phyloP scores from a whole-genome alignment of 2,888 invertebrate genomes.

The Drosophila suboccidentalis region DNA sequence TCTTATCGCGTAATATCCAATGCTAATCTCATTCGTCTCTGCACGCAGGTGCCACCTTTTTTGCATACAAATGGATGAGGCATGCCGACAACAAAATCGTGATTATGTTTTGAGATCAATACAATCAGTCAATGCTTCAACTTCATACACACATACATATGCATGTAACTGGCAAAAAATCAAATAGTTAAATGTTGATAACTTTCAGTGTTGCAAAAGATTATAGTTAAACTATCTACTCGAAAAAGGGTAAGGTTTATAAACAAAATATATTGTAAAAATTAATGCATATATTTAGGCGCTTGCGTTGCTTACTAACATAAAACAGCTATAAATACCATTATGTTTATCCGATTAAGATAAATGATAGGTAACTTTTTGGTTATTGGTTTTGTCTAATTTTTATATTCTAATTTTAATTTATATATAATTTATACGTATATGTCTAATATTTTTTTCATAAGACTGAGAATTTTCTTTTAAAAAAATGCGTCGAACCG shows the following conservation, averaged over 20 bases:
- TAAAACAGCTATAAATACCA: background rate
- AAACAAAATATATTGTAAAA: too few relatives aligned
- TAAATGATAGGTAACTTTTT: too few relatives aligned
- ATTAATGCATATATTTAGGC: background rate
- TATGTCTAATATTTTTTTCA: too few relatives aligned
- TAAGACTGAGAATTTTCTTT: background rate
- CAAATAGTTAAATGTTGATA: background rate
- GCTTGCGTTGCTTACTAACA: too few relatives aligned
- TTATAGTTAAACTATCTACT: background rate
- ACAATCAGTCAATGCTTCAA: conserved; percentile 9
- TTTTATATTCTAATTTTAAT: too few relatives aligned
- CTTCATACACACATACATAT: background rate
- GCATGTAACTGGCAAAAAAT: background rate
- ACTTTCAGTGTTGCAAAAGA: conserved; percentile 1
- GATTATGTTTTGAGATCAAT: conserved; percentile 31
- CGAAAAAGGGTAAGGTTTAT: background rate
- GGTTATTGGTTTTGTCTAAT: too few relatives aligned
- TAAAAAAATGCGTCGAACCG: too few relatives aligned
- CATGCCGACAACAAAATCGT: conserved; percentile 27
- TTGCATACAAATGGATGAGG: conserved; percentile 38
- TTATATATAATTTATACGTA: too few relatives aligned
- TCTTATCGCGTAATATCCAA: conserved; percentile 13
- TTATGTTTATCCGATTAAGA: too few relatives aligned
- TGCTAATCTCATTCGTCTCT: conserved; percentile 22
- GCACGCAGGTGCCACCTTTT: conserved; percentile 6